Conservation (phyloP, 1,140 invertebrate genomes). For the Hesperophylax magnus region DNA sequence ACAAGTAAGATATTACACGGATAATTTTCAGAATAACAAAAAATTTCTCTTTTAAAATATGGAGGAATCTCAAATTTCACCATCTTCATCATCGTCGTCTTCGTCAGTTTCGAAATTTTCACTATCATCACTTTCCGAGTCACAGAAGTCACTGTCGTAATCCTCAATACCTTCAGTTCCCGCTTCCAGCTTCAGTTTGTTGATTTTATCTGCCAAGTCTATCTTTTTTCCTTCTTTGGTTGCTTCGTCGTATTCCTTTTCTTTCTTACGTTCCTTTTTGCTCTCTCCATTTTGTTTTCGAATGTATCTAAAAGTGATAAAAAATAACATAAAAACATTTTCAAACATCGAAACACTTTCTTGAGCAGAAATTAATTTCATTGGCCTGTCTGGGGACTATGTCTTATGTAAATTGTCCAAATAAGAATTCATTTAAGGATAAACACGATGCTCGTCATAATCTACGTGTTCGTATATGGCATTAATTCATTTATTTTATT, state of each 20-base stretch:
- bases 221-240: conserved; percentile 46
- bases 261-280: conserved; percentile 57
- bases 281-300: conserved; percentile 43
- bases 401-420: too few species aligned
- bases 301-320: conserved; percentile 43
- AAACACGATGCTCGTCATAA: too few species aligned
- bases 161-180: conserved; percentile 59
- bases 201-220: conserved; percentile 63
- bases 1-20: too few species aligned
- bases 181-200: conserved; percentile 62
- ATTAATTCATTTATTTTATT: too few species aligned
- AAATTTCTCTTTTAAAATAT: too few species aligned
- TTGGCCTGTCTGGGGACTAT: too few species aligned
- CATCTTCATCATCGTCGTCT: conserved; percentile 12
- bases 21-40: too few species aligned
- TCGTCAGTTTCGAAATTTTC: conserved; percentile 44
- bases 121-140: conserved; percentile 56
- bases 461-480: too few species aligned
- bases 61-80: neutral
- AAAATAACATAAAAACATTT: neutral
- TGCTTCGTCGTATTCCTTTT: conserved; percentile 37
- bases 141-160: conserved; percentile 54
- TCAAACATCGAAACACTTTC: too few species aligned
- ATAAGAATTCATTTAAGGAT: too few species aligned
- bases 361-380: too few species aligned